These are phyloP conservation scores for Mesochorus sp. DNA, from an alignment of 2,888 invertebrate genomes.

Conservation along the genomic window DNA sequence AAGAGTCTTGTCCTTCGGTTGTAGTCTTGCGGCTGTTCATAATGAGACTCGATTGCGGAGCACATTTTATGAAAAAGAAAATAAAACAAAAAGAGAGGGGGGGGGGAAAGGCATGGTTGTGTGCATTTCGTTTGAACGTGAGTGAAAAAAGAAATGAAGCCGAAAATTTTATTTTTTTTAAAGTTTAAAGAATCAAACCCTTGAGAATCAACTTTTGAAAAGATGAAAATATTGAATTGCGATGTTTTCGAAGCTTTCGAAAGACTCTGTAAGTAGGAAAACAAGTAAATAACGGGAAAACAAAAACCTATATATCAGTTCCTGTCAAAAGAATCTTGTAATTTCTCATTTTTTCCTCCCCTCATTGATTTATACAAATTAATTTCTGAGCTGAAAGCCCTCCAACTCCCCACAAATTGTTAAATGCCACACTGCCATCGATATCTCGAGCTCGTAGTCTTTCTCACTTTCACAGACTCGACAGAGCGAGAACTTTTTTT, in stretches of 20 bases:
- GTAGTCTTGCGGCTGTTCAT: conserved; percentile 38
- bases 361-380: conserved; percentile 68
- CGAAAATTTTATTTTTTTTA: too few relatives aligned
- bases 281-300: background rate
- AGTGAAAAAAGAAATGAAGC: background rate
- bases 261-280: background rate
- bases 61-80: conserved; percentile 12
- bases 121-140: background rate
- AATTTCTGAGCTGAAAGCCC: conserved; percentile 62
- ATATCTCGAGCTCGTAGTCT: conserved; percentile 58
- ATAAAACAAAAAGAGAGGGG: too few relatives aligned
- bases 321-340: conserved; percentile 13
- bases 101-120: background rate
- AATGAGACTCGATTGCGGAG: conserved; percentile 47
- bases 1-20: conserved; percentile 17
- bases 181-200: background rate
- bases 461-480: conserved; percentile 29
- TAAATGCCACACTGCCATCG: conserved; percentile 54
- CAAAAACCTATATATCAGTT: background rate
- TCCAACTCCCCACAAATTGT: conserved; percentile 57
- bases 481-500: background rate
- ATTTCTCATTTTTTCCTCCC: conserved; percentile 9
- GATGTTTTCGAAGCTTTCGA: background rate
- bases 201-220: too few relatives aligned
- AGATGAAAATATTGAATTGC: conserved; percentile 1